Evolutionary conservation across 1,140 invertebrate genomes (phyloP), one percentile per base, ranked within the genome.

Genomic region (Dendrolimus punctatus): DNA sequence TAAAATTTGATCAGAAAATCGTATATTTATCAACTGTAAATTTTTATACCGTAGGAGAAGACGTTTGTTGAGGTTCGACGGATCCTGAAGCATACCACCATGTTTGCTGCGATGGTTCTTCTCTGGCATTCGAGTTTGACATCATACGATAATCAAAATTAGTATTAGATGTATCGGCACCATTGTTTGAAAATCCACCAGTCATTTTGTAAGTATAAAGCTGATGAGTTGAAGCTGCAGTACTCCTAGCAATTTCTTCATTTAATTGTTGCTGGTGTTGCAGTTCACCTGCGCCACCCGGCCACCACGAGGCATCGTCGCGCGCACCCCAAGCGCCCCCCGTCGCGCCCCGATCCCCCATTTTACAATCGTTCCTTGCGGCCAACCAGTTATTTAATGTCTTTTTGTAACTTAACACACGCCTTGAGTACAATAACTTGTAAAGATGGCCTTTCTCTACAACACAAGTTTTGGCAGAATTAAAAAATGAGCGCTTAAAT

Each of bases 191-290:
- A 88, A 94, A 93, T 73, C 91, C 92, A 73, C 91, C 92, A 74
- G 93, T 92, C 93, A 95, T 94, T 89, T 95, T 95, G 87, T 95
- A 95, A 57, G 92, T 91, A 76, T 94, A 94, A 59, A 94, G 88
- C 77, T 94, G 93, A 74, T 94, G 93, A 49, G 91, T 90, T 8
- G 88, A 81, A 47, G 88, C 85, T 40, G 90, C 91, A 46, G 91
- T 88, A 55, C 80, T 87, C 40, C 85, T 71, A n/a, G 82, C 83
- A 55, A 88, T 86, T 60, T 87, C 89, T 76, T 89, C 82, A 74
- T 83, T 79, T 58, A 89, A 77, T 74, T 88, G 89, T 74, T 89
- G 89, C 75, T 91, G 90, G 73, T 90, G 89, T 70, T 89, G 89
- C 73, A 89, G 80, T 73, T 89, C 87, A 68, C 85, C 87, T 68